These are phyloP conservation scores for Onychorhynchus coronatus DNA, from an alignment of 2,113 vertebrate genomes.

Conservation along the genomic window DNA sequence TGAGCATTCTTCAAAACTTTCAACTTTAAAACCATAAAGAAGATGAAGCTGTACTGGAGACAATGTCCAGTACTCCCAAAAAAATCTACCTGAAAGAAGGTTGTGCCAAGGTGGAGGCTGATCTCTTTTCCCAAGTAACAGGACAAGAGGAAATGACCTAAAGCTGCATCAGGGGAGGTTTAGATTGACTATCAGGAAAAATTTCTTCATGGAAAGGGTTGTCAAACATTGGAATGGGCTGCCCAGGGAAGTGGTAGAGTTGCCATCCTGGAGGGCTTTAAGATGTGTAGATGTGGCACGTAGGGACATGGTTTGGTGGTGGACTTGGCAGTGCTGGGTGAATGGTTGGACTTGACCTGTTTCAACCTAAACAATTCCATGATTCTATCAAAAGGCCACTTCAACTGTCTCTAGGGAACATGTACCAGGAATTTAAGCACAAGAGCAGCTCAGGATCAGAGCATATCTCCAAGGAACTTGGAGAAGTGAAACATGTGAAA, in stretches of 20 bases:
- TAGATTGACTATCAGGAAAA: neutral
- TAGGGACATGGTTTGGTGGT: neutral
- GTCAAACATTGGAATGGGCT: neutral
- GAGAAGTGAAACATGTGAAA: too few species aligned
- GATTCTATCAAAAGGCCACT: neutral
- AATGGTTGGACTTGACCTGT: neutral
- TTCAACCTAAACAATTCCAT: neutral
- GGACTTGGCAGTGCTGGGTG: neutral
- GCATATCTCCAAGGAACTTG: neutral
- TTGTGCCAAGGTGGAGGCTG: neutral
- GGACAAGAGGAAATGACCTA: neutral
- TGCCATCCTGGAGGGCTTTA: neutral
- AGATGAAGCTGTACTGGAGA: neutral
- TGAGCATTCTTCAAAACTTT: neutral
- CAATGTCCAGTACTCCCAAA: neutral
- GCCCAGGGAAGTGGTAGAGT: neutral
- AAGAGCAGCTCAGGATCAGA: neutral
- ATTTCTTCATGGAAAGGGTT: neutral
- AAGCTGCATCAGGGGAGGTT: neutral
- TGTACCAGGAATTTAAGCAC: rapidly evolving
- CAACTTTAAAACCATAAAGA: neutral
- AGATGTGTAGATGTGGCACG: neutral
- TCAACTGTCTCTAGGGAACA: neutral
- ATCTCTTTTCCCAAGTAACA: neutral
- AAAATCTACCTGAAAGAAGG: neutral